Evolutionary conservation across 2,888 invertebrate genomes (phyloP).

Genomic region (Chesias legatella): DNA sequence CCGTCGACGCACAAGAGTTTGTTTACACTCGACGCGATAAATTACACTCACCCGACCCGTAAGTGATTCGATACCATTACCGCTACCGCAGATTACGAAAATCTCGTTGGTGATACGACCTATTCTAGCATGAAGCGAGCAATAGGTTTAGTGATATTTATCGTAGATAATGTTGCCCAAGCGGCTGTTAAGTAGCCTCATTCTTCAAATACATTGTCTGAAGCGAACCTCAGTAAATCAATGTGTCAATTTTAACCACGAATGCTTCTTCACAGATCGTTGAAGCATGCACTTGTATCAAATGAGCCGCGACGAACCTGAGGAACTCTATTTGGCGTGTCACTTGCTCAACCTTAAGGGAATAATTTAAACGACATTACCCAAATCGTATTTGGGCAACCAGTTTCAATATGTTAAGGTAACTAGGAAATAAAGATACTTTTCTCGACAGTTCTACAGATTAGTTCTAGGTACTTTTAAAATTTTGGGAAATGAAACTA

Average conservation of each 20-base stretch:
- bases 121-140: conserved; percentile 6
- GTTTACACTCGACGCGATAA: conserved; percentile 70
- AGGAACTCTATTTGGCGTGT: conserved; percentile 25
- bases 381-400: conserved; percentile 8
- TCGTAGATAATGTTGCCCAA: conserved; percentile 8
- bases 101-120: conserved; percentile 22
- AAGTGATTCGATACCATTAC: conserved; percentile 35
- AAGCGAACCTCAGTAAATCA: conserved; percentile 31
- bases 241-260: conserved; percentile 53
- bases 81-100: conserved; percentile 30
- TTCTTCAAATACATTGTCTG: conserved; percentile 13
- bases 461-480: too few species aligned
- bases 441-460: too few species aligned
- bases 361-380: conserved; percentile 21
- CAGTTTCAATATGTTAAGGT: too few species aligned
- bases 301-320: conserved; percentile 52
- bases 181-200: conserved; percentile 7
- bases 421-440: too few species aligned
- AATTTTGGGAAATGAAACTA: too few species aligned
- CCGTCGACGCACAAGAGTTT: conserved; percentile 57
- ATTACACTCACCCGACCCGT: conserved; percentile 53
- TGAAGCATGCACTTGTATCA: conserved; percentile 45
- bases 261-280: conserved; percentile 46
- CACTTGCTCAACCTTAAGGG: conserved; percentile 18
- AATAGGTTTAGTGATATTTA: conserved; percentile 1